Conservation (phyloP, 2,797 vertebrate genomes). For the Vireo griseus region DNA sequence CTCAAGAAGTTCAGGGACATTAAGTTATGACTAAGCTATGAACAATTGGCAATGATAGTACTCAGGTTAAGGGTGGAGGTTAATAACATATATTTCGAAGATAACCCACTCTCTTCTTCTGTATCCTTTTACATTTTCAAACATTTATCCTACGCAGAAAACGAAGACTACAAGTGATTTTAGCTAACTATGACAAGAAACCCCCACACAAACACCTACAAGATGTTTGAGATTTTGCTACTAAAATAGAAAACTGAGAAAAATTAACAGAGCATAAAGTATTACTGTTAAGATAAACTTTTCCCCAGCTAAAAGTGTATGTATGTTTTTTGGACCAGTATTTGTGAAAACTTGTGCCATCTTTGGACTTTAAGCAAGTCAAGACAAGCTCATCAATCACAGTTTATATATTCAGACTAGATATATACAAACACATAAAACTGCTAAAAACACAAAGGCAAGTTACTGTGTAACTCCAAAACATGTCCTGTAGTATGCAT, state of each 20-base stretch:
- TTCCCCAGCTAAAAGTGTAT: not conserved
- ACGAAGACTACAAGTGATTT: not conserved
- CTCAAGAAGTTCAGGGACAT: not conserved
- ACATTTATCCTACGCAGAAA: not conserved
- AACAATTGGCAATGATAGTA: not conserved
- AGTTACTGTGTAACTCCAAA: not conserved
- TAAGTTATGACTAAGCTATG: not conserved
- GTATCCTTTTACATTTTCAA: not conserved
- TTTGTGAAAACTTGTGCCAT: not conserved
- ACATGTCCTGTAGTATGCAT: not conserved
- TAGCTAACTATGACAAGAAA: not conserved
- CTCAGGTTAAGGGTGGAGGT: not conserved
- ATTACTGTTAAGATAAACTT: not conserved
- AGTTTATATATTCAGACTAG: not conserved
- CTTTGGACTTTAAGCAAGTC: not conserved
- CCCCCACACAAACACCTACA: not conserved
- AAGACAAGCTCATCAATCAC: not conserved
- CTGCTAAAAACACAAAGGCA: not conserved
- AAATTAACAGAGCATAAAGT: not conserved
- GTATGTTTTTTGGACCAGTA: not conserved
- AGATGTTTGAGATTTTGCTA: not conserved
- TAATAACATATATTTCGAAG: not conserved
- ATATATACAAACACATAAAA: not conserved
- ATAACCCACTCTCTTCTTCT: not conserved
- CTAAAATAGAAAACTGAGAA: not conserved